Conservation (phyloP, 2,113 vertebrate species). For the Tetraodon nigroviridis region DNA sequence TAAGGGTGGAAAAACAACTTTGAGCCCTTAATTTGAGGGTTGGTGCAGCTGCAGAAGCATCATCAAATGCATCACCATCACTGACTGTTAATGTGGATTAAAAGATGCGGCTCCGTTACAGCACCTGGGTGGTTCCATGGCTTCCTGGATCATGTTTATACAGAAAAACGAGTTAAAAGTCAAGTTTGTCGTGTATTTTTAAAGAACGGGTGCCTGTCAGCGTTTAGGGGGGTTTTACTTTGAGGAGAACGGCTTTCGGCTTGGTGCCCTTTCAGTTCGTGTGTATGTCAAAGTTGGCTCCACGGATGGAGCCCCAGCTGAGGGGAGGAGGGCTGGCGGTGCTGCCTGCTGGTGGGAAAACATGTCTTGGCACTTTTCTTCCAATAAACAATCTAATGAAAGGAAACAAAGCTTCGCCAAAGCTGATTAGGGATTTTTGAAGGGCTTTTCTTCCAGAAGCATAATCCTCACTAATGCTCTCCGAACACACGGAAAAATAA, state of each 20-base stretch:
- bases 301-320: constrained; percentile 22
- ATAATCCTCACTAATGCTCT: constrained; percentile 51
- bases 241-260: no score
- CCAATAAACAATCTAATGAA: constrained; percentile 52
- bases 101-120: not conserved
- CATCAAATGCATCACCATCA: not conserved
- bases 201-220: no score
- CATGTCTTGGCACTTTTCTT: constrained; percentile 14
- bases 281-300: constrained; percentile 30
- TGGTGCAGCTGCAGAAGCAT: not conserved
- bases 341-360: constrained; percentile 47
- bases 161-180: no score
- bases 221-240: no score
- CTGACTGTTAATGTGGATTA: no score
- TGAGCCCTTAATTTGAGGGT: not conserved
- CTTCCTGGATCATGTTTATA: no score
- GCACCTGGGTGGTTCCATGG: not conserved
- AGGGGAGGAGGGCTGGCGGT: not conserved
- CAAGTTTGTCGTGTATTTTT: no score
- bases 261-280: not conserved
- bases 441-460: constrained; percentile 30
- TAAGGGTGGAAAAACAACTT: not conserved
- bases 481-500: constrained; percentile 50
- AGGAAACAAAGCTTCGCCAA: constrained; percentile 44
- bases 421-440: constrained; percentile 60